Conservation (phyloP, 2,797 vertebrate genomes). For the Malurus leucopterus region DNA sequence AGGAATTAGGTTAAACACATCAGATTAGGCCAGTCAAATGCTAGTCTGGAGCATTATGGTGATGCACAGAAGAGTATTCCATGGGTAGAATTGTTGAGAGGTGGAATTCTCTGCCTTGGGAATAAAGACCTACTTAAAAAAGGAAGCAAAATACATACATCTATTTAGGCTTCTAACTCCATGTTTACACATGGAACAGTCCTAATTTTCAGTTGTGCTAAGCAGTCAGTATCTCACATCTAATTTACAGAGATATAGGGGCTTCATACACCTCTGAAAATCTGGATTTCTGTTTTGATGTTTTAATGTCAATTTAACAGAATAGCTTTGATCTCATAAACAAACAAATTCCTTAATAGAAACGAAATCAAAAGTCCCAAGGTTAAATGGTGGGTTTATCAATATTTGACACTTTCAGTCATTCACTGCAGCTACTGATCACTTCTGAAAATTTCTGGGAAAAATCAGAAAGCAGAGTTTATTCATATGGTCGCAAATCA, state of each 20-base stretch:
- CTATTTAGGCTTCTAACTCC: constrained; percentile 13
- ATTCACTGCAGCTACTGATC: background rate
- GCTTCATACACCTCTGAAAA: background rate
- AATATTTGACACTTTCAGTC: background rate
- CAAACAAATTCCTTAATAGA: background rate
- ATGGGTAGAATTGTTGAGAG: background rate
- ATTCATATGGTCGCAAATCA: background rate
- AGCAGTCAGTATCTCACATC: background rate
- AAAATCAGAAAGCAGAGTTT: background rate
- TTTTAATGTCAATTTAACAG: background rate
- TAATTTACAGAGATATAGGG: background rate
- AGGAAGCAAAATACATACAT: background rate
- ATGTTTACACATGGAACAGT: constrained; percentile 19
- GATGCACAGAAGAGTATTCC: background rate
- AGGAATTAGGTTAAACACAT: background rate
- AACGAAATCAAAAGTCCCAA: background rate
- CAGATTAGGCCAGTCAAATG: constrained; percentile 4
- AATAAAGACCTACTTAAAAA: constrained; percentile 1
- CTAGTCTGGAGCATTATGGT: background rate
- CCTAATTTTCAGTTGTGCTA: constrained; percentile 19
- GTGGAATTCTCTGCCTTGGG: background rate
- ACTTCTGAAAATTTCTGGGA: background rate
- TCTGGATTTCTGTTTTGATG: background rate
- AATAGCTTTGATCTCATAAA: background rate
- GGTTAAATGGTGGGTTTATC: background rate